Percentiles rank a stretch among this genome's conserved stretches.
Conservation (phyloP, 1,140 invertebrate genomes). For the Arion vulgaris region DNA sequence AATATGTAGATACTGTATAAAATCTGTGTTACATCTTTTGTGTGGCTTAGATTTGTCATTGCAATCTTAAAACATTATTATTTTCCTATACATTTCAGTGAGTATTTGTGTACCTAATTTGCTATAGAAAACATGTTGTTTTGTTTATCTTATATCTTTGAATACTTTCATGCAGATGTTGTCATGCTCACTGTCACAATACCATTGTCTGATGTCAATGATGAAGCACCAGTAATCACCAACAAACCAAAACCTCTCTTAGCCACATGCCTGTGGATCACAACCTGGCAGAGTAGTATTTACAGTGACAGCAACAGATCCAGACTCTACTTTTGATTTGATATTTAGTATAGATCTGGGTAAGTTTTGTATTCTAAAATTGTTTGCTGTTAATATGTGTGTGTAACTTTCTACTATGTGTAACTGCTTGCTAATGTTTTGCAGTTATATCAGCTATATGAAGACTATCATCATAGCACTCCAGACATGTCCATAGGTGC, state of each 20-base stretch:
- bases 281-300: neutral
- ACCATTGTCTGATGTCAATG: conserved; percentile 4
- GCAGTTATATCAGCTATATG: neutral
- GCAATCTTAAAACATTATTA: no score
- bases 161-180: neutral
- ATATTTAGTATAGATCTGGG: neutral
- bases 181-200: neutral
- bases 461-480: no score
- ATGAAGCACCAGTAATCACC: conserved; percentile 16
- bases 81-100: no score
- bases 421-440: no score
- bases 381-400: no score
- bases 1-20: no score
- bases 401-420: no score
- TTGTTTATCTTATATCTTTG: neutral
- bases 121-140: no score
- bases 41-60: no score
- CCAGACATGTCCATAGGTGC: no score
- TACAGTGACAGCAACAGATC: neutral
- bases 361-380: neutral
- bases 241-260: conserved; percentile 4
- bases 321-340: neutral
- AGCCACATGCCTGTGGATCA: neutral
- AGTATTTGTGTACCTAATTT: no score
- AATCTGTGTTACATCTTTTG: no score